Evolutionary conservation across 2,888 invertebrate species (phyloP).

Genomic region (Papilio gigon): DNA sequence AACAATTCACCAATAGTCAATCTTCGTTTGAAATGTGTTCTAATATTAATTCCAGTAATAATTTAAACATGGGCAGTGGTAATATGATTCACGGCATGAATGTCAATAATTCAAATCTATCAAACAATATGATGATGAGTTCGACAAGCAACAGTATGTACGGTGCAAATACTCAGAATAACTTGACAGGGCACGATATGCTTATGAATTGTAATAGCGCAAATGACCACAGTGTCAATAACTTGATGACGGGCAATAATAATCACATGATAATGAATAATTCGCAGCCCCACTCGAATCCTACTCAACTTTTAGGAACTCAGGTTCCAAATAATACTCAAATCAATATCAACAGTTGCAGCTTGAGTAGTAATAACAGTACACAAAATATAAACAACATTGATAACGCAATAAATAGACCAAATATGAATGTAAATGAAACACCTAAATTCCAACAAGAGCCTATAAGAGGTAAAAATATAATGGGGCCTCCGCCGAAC

Average conservation of each 20-base stretch:
- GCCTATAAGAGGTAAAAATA: conserved; percentile 70
- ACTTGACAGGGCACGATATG: conserved; percentile 70
- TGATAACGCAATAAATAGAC: conserved; percentile 69
- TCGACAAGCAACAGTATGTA: conserved; percentile 67
- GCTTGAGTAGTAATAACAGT: conserved; percentile 64
- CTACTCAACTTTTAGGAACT: conserved; percentile 63
- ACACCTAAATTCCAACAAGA: conserved; percentile 71
- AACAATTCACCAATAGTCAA: conserved; percentile 69
- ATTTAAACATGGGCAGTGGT: conserved; percentile 64
- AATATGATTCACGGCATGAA: conserved; percentile 74
- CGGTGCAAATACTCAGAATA: conserved; percentile 62
- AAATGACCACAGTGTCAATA: conserved; percentile 68
- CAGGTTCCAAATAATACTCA: conserved; percentile 66
- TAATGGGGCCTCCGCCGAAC: conserved; percentile 68
- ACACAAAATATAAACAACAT: conserved; percentile 65
- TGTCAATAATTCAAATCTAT: conserved; percentile 66
- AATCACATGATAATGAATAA: conserved; percentile 77
- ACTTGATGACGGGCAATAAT: conserved; percentile 63
- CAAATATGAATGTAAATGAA: conserved; percentile 65
- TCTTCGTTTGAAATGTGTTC: conserved; percentile 72
- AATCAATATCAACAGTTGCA: conserved; percentile 75
- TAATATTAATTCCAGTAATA: conserved; percentile 65
- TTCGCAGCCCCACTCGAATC: conserved; percentile 63
- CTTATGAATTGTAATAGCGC: conserved; percentile 74
- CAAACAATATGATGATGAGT: conserved; percentile 74